These are phyloP conservation scores for Masnerella sp. DNA, from an alignment of 2,888 invertebrate species.

Conservation along the genomic window DNA sequence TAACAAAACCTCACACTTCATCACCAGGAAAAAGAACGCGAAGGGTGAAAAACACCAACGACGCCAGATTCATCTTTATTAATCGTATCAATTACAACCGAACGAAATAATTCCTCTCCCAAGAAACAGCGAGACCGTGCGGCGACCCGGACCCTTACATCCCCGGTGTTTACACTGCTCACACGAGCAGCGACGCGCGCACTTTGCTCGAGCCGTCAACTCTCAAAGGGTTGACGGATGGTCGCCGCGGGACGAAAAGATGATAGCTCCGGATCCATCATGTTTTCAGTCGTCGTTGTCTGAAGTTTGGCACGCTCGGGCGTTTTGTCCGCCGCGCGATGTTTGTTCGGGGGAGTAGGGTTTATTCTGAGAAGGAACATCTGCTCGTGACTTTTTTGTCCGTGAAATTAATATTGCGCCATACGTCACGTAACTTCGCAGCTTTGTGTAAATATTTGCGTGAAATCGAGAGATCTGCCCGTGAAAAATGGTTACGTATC, in stretches of 20 bases:
- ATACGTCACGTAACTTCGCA: conserved; percentile 23
- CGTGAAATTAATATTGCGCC: conserved; percentile 30
- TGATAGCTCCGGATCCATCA: conserved; percentile 73
- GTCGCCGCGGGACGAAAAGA: conserved; percentile 75
- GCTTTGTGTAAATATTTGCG: conserved; percentile 40
- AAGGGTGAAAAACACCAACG: too few relatives aligned
- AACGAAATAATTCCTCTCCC: too few relatives aligned
- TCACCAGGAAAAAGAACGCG: too few relatives aligned
- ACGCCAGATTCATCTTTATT: too few relatives aligned
- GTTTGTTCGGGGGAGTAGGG: conserved; percentile 37
- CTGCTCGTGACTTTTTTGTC: conserved; percentile 20
- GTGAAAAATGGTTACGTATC: conserved; percentile 14
- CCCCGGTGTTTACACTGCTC: too few relatives aligned
- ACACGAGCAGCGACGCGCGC: neutral
- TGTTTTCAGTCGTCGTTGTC: conserved; percentile 64
- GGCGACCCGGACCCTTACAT: too few relatives aligned
- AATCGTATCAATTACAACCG: too few relatives aligned
- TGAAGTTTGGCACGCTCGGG: conserved; percentile 49
- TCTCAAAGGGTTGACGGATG: conserved; percentile 75
- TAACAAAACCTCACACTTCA: too few relatives aligned
- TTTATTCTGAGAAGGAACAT: conserved; percentile 37
- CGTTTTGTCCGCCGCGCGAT: conserved; percentile 20
- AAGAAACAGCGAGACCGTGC: too few relatives aligned
- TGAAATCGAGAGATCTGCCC: conserved; percentile 9
- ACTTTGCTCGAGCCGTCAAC: conserved; percentile 67